A percentile compares a stretch with the other conserved stretches of the same genome.
phyloP scores from a whole-genome alignment of 2,888 invertebrate genomes.

The Mythimna lalbum region DNA sequence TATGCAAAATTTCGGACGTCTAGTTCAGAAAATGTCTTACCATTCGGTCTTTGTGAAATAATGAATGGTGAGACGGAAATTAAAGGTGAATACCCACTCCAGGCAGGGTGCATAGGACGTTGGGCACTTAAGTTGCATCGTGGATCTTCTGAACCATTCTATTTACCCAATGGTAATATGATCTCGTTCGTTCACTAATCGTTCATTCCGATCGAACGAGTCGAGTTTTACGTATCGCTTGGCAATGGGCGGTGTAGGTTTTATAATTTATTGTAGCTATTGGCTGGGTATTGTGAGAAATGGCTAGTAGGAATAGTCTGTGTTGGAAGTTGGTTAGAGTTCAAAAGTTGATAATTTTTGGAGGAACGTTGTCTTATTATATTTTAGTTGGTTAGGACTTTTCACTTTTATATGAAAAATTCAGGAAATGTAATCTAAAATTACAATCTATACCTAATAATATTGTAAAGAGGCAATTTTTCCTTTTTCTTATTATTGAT shows the following conservation, averaged over 20 bases:
- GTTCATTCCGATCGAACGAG: conserved; percentile 80
- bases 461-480: too few relatives aligned
- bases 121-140: conserved; percentile 7
- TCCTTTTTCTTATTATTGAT: too few relatives aligned
- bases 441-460: background rate
- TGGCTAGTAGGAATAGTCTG: conserved; percentile 11
- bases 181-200: conserved; percentile 83
- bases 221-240: conserved; percentile 83
- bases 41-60: background rate
- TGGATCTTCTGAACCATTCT: conserved; percentile 44
- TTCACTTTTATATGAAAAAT: too few relatives aligned
- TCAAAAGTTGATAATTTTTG: conserved; percentile 11
- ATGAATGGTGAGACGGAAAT: background rate
- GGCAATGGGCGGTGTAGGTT: conserved; percentile 72
- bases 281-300: conserved; percentile 52
- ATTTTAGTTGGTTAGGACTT: background rate
- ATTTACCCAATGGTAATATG: conserved; percentile 73
- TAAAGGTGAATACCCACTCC: conserved; percentile 37
- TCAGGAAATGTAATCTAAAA: background rate
- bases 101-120: conserved; percentile 8
- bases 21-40: background rate
- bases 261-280: conserved; percentile 68
- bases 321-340: background rate
- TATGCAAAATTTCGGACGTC: too few relatives aligned
- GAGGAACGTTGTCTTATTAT: background rate